Evolutionary conservation across 2,113 vertebrate species (phyloP), one percentile per base, ranked within the genome.

Genomic region (Toxostoma redivivum): DNA sequence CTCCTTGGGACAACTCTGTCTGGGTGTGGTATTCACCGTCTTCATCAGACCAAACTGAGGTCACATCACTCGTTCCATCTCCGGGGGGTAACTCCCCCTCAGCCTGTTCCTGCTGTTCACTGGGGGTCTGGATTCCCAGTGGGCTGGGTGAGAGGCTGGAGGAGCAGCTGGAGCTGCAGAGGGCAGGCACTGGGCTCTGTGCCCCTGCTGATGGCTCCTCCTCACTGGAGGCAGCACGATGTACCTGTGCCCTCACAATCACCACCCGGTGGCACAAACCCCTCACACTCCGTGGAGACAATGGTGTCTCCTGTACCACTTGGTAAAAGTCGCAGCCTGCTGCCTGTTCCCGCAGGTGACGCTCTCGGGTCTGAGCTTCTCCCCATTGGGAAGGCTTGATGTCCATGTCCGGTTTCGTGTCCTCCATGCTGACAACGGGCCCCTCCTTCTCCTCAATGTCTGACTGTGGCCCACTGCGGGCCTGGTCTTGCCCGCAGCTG

Each of bases 321-420:
- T 18, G 10, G 11, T 25, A 10, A 8, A 33, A n/a, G 24, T 66
- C 23, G 7, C 4, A 5, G 44, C 44, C 44, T 20, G 24, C 7
- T 2, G 1, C 18, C 7, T 28, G 17, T 27, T 35, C 24, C 16
- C 9, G 5, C 45, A 3, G 23, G 44, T 1, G 4, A 35, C 4
- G 24, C 18, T 48, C 30, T 40, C 0, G 37, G 37, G 16, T 17
- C 10, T 5, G 2, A 42, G 10, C 8, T 2, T 44, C 30, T 42
- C 30, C 30, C 22, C 16, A 11, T 5, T 15, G 15, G 27, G 11
- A 40, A 40, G 25, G 23, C 44, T n/a, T 2, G 4, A 3, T 18
- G 5, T 44, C 31, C 28, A 12, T 11, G 23, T 15, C 23, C 11
- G 22, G 11, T 19, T 20, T 42, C 23, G 19, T 14, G 16, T 42